Conservation (phyloP, 2,888 invertebrate genomes). For the Phoronis australis region DNA sequence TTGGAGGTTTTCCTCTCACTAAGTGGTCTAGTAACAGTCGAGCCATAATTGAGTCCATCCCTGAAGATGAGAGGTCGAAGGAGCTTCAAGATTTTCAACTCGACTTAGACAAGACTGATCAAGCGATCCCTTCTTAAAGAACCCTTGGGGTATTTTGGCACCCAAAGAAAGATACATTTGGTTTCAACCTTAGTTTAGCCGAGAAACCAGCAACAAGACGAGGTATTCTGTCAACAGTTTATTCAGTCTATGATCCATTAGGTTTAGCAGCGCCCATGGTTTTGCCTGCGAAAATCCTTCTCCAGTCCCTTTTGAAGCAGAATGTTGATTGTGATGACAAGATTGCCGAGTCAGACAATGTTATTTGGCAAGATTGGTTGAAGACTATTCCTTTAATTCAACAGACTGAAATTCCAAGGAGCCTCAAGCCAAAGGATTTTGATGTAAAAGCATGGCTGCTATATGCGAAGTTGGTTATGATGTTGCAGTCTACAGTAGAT, state of each 20-base stretch:
- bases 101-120: not conserved
- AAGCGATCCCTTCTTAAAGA: too few species aligned
- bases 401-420: slow-evolving; percentile 8
- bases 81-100: not conserved
- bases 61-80: slow-evolving; percentile 7
- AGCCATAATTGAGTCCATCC: slow-evolving; percentile 6
- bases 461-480: slow-evolving; percentile 11
- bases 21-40: slow-evolving; percentile 5
- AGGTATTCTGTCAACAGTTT: too few species aligned
- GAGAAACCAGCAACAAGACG: too few species aligned
- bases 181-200: too few species aligned
- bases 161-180: slow-evolving; percentile 7
- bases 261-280: slow-evolving; percentile 11
- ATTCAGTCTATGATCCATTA: slow-evolving; percentile 12
- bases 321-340: slow-evolving; percentile 8
- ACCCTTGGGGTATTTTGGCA: slow-evolving; percentile 9
- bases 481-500: slow-evolving; percentile 9
- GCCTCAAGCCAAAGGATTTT: slow-evolving; percentile 8
- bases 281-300: slow-evolving; percentile 4
- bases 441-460: slow-evolving; percentile 4
- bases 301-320: too few species aligned
- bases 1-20: slow-evolving; percentile 7
- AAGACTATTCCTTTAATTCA: too few species aligned
- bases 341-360: slow-evolving; percentile 5
- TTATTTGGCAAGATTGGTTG: slow-evolving; percentile 3